A percentile compares a stretch with the other conserved stretches of the same genome.
phyloP scores from a whole-genome alignment of 2,888 invertebrate genomes.

The Drosophila melanosoma region DNA sequence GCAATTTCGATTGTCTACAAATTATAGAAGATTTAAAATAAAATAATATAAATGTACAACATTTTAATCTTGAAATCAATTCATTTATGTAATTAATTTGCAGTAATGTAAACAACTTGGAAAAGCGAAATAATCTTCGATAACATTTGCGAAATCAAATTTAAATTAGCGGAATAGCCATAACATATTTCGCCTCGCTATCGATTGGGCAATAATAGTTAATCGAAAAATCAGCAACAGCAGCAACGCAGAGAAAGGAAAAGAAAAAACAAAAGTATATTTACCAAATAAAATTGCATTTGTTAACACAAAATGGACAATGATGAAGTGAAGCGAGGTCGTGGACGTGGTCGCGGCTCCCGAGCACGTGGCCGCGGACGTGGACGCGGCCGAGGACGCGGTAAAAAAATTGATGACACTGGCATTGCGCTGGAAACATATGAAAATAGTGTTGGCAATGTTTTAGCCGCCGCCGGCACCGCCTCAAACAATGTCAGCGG shows the following conservation, averaged over 20 bases:
- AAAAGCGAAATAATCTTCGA: neutral
- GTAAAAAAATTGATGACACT: slow-evolving; percentile 88
- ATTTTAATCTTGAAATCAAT: neutral
- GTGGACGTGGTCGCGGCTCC: slow-evolving; percentile 85
- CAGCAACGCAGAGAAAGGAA: slow-evolving; percentile 8
- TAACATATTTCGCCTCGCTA: neutral
- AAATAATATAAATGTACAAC: neutral
- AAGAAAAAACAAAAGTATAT: slow-evolving; percentile 21
- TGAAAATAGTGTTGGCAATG: slow-evolving; percentile 26
- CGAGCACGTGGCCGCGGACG: slow-evolving; percentile 90
- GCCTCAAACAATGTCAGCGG: slow-evolving; percentile 25
- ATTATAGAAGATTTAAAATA: neutral
- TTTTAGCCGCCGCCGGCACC: slow-evolving; percentile 6
- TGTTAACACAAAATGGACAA: slow-evolving; percentile 66
- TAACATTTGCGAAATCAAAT: neutral
- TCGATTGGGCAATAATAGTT: neutral
- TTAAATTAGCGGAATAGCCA: neutral
- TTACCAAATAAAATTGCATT: slow-evolving; percentile 8
- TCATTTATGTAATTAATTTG: neutral
- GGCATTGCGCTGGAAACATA: slow-evolving; percentile 45
- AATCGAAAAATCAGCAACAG: slow-evolving; percentile 14
- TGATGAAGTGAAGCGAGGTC: slow-evolving; percentile 78
- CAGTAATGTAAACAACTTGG: neutral
- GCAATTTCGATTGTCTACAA: neutral
- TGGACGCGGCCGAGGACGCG: slow-evolving; percentile 92